These are phyloP conservation scores for Campoplex nolae DNA, from an alignment of 2,888 invertebrate genomes.

Conservation along the genomic window DNA sequence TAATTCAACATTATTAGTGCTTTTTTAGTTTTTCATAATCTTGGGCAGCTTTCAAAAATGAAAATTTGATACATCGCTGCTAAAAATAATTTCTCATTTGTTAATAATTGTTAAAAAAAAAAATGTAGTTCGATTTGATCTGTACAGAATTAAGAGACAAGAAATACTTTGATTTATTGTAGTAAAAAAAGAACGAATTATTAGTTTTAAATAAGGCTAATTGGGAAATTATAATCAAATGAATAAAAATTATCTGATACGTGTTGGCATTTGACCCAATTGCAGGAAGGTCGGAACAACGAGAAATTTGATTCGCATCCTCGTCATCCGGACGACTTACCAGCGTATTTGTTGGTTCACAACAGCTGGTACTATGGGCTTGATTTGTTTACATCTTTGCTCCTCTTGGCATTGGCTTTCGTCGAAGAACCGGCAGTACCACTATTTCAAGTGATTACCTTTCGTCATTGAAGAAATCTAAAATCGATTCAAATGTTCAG, in stretches of 20 bases:
- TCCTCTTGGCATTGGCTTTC: slow-evolving; percentile 91
- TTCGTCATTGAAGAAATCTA: background rate
- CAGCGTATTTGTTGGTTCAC: slow-evolving; percentile 94
- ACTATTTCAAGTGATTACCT: slow-evolving; percentile 87
- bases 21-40: background rate
- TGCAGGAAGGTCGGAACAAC: slow-evolving; percentile 95
- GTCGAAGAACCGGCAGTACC: slow-evolving; percentile 93
- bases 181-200: background rate
- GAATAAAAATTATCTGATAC: background rate
- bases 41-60: background rate
- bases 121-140: background rate
- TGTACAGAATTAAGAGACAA: background rate
- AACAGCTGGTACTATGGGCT: slow-evolving; percentile 94
- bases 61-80: background rate
- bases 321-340: slow-evolving; percentile 91
- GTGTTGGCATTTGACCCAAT: background rate
- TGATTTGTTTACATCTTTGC: slow-evolving; percentile 91
- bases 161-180: background rate
- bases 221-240: background rate
- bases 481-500: background rate
- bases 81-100: background rate
- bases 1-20: background rate
- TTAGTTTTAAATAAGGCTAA: too few relatives aligned
- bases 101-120: background rate
- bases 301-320: slow-evolving; percentile 97